Evolutionary conservation across 2,113 vertebrate genomes (phyloP).

Genomic region (Enhydra lutris): DNA sequence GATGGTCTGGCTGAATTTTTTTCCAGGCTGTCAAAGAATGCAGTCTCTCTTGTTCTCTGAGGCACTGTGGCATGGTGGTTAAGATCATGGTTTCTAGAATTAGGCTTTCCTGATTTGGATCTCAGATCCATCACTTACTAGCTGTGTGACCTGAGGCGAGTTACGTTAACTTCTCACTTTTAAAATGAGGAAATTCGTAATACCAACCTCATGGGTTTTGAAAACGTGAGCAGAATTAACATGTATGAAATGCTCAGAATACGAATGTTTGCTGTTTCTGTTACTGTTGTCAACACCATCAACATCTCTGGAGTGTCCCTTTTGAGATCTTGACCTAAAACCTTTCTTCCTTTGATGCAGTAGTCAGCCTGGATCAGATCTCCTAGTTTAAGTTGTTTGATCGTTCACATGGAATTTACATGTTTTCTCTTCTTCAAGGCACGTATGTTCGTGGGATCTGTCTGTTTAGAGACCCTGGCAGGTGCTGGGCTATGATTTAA

Average conservation of each 20-base stretch:
- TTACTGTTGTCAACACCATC: background rate
- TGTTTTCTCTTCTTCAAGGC: background rate
- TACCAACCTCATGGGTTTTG: background rate
- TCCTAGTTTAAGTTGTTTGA: background rate
- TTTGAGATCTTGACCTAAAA: background rate
- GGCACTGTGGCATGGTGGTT: background rate
- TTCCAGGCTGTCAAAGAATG: background rate
- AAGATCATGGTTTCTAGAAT: background rate
- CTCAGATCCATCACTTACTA: background rate
- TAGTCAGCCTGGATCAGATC: background rate
- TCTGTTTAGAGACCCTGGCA: background rate
- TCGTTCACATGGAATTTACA: background rate
- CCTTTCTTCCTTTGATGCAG: background rate
- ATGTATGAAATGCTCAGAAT: background rate
- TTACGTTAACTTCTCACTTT: background rate
- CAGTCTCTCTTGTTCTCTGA: background rate
- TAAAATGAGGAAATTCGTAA: background rate
- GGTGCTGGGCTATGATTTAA: background rate
- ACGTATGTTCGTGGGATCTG: background rate
- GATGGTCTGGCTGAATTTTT: background rate
- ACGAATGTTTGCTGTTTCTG: background rate
- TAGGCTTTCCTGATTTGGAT: background rate
- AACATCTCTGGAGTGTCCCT: background rate
- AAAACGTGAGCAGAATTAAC: background rate
- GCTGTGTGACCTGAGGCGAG: background rate